Percentiles rank a stretch among this genome's conserved stretches.
These are phyloP conservation scores for Drosophila tani DNA, from an alignment of 1,140 invertebrate genomes.

Conservation along the genomic window DNA sequence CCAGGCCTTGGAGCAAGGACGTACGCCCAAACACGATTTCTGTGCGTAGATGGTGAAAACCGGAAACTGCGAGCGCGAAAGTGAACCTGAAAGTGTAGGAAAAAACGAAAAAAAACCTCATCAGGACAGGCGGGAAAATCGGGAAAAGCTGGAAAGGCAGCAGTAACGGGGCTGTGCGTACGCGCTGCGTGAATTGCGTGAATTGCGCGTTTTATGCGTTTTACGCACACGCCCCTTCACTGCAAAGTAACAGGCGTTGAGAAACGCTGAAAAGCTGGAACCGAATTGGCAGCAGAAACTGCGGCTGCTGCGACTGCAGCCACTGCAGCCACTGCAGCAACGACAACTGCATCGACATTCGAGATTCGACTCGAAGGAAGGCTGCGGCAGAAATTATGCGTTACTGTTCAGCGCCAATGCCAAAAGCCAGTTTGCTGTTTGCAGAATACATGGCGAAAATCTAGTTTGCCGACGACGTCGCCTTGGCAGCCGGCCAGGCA, in stretches of 20 bases:
- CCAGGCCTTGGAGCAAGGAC: constrained; percentile 95
- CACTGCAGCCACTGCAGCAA: constrained; percentile 19
- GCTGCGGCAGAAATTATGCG: constrained; percentile 73
- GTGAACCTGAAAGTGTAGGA: constrained; percentile 88
- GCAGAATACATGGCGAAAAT: constrained; percentile 76
- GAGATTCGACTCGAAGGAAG: constrained; percentile 42
- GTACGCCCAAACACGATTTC: constrained; percentile 95
- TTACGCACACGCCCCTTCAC: constrained; percentile 84
- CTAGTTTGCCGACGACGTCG: constrained; percentile 62
- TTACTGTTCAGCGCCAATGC: constrained; percentile 67
- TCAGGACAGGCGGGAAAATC: constrained; percentile 18
- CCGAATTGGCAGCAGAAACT: constrained; percentile 13
- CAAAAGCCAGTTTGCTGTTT: constrained; percentile 77
- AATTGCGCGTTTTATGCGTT: constrained; percentile 54
- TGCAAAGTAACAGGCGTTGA: constrained; percentile 84
- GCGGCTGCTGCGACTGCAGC: constrained; percentile 18
- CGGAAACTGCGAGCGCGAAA: constrained; percentile 96
- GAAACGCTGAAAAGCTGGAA: constrained; percentile 58
- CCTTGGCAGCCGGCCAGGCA: constrained; percentile 21
- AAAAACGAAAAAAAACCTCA: constrained; percentile 25
- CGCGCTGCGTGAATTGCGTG: constrained; percentile 63
- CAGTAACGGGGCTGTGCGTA: constrained; percentile 68
- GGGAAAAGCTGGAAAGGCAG: constrained; percentile 47
- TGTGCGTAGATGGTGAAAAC: constrained; percentile 98
- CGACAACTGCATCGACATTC: constrained; percentile 62